Evolutionary conservation across 2,113 vertebrate genomes (phyloP).

Genomic region (Chrysemys picta): DNA sequence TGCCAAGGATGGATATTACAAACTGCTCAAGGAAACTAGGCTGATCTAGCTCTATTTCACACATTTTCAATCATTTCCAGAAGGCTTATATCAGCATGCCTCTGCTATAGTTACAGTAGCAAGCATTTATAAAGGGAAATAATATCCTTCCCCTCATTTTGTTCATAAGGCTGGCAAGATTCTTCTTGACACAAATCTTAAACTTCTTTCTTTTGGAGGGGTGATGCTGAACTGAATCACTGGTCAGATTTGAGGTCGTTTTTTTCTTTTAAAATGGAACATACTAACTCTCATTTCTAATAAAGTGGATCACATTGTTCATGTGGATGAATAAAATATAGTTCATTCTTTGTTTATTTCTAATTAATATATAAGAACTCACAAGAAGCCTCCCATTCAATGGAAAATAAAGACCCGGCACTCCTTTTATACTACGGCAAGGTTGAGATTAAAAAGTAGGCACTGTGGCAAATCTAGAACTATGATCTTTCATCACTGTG

Average conservation of each 20-base stretch:
- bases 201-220: background rate
- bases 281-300: constrained; percentile 13
- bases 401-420: background rate
- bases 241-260: background rate
- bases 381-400: background rate
- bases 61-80: constrained; percentile 12
- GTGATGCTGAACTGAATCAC: background rate
- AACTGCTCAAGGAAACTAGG: background rate
- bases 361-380: constrained; percentile 59
- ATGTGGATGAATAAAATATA: background rate
- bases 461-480: constrained; percentile 39
- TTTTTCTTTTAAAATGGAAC: constrained; percentile 43
- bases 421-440: constrained; percentile 64
- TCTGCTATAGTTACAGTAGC: constrained; percentile 12
- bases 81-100: background rate
- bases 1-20: background rate
- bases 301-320: constrained; percentile 22
- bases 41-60: constrained; percentile 7
- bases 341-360: constrained; percentile 37
- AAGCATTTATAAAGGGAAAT: constrained; percentile 13
- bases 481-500: constrained; percentile 13
- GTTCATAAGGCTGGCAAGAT: background rate
- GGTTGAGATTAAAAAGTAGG: background rate
- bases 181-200: constrained; percentile 26
- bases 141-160: constrained; percentile 19